These are phyloP conservation scores for Phytoseiulus persimilis DNA, from an alignment of 2,888 invertebrate genomes.

Conservation along the genomic window DNA sequence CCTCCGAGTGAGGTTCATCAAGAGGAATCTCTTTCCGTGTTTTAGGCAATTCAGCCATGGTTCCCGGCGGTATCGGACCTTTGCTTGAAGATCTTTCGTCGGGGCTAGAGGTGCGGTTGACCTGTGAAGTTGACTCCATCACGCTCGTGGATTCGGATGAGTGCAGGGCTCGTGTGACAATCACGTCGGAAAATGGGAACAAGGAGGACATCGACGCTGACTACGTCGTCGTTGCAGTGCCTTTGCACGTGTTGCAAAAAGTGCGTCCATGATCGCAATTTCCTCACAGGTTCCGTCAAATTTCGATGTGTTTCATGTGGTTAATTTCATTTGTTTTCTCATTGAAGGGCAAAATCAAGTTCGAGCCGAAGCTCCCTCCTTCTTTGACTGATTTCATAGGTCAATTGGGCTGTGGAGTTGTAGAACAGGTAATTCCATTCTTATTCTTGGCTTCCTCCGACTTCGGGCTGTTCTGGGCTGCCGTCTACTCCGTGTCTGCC, in stretches of 20 bases:
- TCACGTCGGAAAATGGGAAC: not conserved
- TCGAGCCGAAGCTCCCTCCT: not conserved
- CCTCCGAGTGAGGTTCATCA: too few relatives aligned
- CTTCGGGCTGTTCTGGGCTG: too few relatives aligned
- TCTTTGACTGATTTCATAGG: not conserved
- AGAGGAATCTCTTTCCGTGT: too few relatives aligned
- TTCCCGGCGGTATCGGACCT: conserved; percentile 17
- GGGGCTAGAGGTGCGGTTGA: conserved; percentile 13
- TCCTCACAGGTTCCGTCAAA: too few relatives aligned
- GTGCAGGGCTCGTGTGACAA: conserved; percentile 6
- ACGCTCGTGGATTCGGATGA: not conserved
- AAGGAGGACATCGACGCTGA: conserved; percentile 8
- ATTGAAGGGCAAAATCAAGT: not conserved
- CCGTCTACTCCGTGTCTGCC: too few relatives aligned
- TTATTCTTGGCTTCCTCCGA: too few relatives aligned
- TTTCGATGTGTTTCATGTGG: not conserved
- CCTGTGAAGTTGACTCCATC: not conserved
- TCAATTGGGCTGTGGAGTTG: not conserved
- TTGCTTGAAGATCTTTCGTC: conserved; percentile 9
- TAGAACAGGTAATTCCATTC: not conserved
- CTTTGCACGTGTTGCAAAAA: conserved; percentile 18
- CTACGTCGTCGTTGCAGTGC: conserved; percentile 18
- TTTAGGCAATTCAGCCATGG: conserved; percentile 16
- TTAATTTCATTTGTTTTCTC: not conserved
- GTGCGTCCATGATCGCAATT: not conserved